These are phyloP conservation scores for Tigriopus californicus DNA, from an alignment of 2,888 invertebrate genomes.

Conservation along the genomic window DNA sequence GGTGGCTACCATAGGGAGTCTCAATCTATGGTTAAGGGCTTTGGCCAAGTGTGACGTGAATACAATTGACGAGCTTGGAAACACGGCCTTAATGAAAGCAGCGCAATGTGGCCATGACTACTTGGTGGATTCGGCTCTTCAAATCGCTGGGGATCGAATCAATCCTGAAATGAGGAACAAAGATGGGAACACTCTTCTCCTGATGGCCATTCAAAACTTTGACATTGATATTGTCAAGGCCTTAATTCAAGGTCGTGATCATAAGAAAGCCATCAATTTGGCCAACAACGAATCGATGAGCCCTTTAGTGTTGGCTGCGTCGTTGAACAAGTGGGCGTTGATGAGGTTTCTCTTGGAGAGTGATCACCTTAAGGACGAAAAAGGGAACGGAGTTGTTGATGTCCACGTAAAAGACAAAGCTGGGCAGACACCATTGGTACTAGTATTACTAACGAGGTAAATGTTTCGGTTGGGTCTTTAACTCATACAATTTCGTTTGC, in stretches of 20 bases:
- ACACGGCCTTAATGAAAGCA: slow-evolving; percentile 1
- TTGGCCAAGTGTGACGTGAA: slow-evolving; percentile 5
- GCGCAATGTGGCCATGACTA: background rate
- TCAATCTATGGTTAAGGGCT: background rate
- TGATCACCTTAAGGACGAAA: background rate
- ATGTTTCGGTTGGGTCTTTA: too few species aligned
- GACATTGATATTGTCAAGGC: background rate
- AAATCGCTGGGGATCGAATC: background rate
- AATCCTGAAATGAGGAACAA: too few species aligned
- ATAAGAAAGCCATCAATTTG: background rate
- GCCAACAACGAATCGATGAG: slow-evolving; percentile 2
- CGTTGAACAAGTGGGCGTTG: too few species aligned
- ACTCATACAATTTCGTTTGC: too few species aligned
- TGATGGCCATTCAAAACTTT: background rate
- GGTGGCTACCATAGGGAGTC: background rate
- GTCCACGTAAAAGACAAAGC: background rate
- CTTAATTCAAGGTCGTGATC: background rate
- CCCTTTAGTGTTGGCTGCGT: background rate
- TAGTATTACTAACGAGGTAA: too few species aligned
- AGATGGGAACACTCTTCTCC: background rate
- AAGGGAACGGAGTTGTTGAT: background rate
- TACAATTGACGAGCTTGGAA: background rate
- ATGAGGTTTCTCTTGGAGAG: background rate
- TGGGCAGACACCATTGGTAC: too few species aligned
- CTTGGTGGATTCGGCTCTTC: background rate